A percentile compares a stretch with the other conserved stretches of the same genome.
Evolutionary conservation across 2,797 vertebrate genomes (phyloP).

Genomic region (Labeo calbasu): DNA sequence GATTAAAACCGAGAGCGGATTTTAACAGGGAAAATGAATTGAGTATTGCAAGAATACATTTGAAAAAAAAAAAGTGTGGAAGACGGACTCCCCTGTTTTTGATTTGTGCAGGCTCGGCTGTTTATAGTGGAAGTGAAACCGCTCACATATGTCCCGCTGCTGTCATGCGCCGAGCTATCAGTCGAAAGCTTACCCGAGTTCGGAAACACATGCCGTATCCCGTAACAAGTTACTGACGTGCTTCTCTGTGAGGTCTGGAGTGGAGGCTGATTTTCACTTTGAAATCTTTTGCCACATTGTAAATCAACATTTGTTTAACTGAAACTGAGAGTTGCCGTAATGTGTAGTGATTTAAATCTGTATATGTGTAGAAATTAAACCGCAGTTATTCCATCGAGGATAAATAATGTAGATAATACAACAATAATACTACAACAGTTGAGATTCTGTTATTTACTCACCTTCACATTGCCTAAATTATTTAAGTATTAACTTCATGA

Average conservation of each 20-base stretch:
- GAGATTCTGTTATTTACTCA: not conserved
- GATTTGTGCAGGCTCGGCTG: conserved; percentile 32
- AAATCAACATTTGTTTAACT: not conserved
- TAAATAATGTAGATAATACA: too few species aligned
- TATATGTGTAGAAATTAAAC: not conserved
- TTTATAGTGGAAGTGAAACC: conserved; percentile 46
- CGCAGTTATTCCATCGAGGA: not conserved
- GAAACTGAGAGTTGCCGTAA: conserved; percentile 16
- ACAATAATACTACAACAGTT: too few species aligned
- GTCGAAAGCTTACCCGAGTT: conserved; percentile 46
- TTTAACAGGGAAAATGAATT: conserved; percentile 70
- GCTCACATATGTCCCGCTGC: conserved; percentile 37
- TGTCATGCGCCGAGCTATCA: conserved; percentile 47
- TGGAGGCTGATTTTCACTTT: conserved; percentile 22
- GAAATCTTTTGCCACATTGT: conserved; percentile 13
- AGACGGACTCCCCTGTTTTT: conserved; percentile 24
- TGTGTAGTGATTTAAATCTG: not conserved
- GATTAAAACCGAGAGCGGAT: conserved; percentile 72
- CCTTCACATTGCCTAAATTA: not conserved
- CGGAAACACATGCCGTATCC: conserved; percentile 42
- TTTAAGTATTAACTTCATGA: not conserved
- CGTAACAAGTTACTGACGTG: conserved; percentile 27
- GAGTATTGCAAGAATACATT: conserved; percentile 71
- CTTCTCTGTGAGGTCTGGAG: conserved; percentile 18
- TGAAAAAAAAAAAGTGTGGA: conserved; percentile 69